These are phyloP conservation scores for Lepeophtheirus salmonis DNA, from an alignment of 1,140 invertebrate species.

Conservation along the genomic window DNA sequence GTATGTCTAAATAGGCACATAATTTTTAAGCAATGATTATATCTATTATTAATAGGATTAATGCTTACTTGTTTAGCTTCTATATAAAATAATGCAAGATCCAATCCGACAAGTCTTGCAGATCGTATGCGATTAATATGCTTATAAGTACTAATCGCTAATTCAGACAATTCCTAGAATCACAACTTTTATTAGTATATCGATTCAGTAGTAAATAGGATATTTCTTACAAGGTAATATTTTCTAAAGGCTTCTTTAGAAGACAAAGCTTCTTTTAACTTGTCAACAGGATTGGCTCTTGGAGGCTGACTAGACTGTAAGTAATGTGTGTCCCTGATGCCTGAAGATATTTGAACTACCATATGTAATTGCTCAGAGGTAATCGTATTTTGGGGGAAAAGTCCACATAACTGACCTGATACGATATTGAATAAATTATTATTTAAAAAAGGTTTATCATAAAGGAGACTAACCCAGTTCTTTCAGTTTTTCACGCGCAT, in stretches of 20 bases:
- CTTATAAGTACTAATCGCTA: conserved; percentile 90
- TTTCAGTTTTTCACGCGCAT: conserved; percentile 57
- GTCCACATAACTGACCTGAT: conserved; percentile 7
- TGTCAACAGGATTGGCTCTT: conserved; percentile 51
- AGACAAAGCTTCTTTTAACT: conserved; percentile 70
- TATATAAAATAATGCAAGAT: conserved; percentile 74
- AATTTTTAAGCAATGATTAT: neutral
- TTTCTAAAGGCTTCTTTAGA: conserved; percentile 72
- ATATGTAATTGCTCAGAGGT: neutral
- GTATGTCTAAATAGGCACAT: conserved; percentile 40
- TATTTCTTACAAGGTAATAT: conserved; percentile 43
- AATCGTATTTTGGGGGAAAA: neutral
- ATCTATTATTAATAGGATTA: neutral
- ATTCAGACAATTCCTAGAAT: conserved; percentile 54
- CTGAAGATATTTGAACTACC: neutral
- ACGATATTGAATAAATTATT: too few relatives aligned
- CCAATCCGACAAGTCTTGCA: conserved; percentile 64
- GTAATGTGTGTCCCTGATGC: conserved; percentile 4
- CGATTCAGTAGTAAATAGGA: neutral
- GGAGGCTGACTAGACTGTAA: too few relatives aligned
- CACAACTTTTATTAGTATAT: neutral
- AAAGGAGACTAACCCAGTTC: conserved; percentile 31
- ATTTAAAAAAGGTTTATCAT: too few relatives aligned
- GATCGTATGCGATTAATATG: conserved; percentile 68
- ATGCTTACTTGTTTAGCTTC: conserved; percentile 36